Base-by-base conservation (phyloP, 2,888 invertebrate genomes). In the Monoplex corrugatus region DNA sequence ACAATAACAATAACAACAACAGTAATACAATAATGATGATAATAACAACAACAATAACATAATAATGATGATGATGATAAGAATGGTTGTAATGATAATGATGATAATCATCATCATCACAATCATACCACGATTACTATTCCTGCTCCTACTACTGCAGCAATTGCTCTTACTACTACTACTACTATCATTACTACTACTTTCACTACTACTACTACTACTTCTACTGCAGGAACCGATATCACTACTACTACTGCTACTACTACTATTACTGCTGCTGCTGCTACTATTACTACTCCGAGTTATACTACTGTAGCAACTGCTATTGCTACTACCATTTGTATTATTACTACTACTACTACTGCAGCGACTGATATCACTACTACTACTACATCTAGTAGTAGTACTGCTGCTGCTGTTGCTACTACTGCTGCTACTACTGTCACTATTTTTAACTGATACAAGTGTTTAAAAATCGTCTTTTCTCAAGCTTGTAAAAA, bases 231-330 rank as follows among this genome's bases (percentile, higher is more conserved):
- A 16, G 28, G 28, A 16, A 75, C 75, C 28, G 75, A 75, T 75
- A 75, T 35, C 75, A 75, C 75, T 75, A n/a, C 35, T 75, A n/a
- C 75, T 28, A 75, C 75, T 75, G 28, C 75, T 75, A 28, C 75
- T 35, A 75, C 75, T 28, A 16, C 8, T 75, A 75, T 10, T 75
- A 75, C 75, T 75, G 28, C 13, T 75, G n/a, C 75, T 75, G 35
- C 75, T 28, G 28, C 75, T 75, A 75, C 28, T 75, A 75, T 28
- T 75, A 75, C n/a, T 75, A 75, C 75, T 75, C 8, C 35, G 8
- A 28, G 16, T 75, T 32, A 10, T 8, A 32, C 75, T 6, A 75
- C 13, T 8, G 28, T n/a, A 16, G 35, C 75, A 32, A 28, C 75
- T 8, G 10, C 75, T 8, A 75, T n/a, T 75, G 28, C 35, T 32